These are phyloP conservation scores for Amniataba percoides DNA, from an alignment of 2,797 vertebrate genomes.

Conservation along the genomic window DNA sequence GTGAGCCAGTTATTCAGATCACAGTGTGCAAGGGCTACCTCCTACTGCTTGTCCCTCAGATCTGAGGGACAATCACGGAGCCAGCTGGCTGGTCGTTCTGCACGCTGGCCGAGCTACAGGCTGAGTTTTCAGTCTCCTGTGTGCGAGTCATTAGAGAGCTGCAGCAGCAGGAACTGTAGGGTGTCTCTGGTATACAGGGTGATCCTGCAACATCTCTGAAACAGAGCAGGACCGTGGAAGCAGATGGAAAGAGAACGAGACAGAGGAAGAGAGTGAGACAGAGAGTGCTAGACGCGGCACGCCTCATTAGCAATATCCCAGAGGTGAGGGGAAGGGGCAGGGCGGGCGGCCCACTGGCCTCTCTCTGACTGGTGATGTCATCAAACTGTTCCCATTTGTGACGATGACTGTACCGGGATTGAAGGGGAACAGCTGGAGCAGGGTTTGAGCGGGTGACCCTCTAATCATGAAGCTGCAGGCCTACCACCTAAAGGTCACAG, in stretches of 20 bases:
- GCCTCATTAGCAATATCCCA: slow-evolving; percentile 82
- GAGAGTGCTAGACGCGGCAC: slow-evolving; percentile 44
- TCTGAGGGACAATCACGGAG: slow-evolving; percentile 72
- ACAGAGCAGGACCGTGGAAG: slow-evolving; percentile 64
- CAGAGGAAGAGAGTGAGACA: slow-evolving; percentile 33
- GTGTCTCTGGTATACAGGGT: slow-evolving; percentile 62
- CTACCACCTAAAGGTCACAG: slow-evolving; percentile 70
- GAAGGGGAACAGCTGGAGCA: slow-evolving; percentile 74
- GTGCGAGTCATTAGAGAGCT: slow-evolving; percentile 74
- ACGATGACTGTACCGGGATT: slow-evolving; percentile 51
- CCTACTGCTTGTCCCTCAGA: slow-evolving; percentile 75
- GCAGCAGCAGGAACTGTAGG: slow-evolving; percentile 65
- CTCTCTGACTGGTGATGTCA: slow-evolving; percentile 81
- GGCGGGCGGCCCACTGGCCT: slow-evolving; percentile 71
- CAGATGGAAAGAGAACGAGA: slow-evolving; percentile 65
- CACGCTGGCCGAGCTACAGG: slow-evolving; percentile 49
- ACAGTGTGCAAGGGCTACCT: slow-evolving; percentile 79
- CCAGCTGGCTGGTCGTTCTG: slow-evolving; percentile 55
- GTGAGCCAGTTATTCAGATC: slow-evolving; percentile 78
- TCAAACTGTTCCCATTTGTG: slow-evolving; percentile 72
- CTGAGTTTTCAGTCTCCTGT: slow-evolving; percentile 61
- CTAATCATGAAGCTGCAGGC: slow-evolving; percentile 76
- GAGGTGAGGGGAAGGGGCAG: slow-evolving; percentile 76
- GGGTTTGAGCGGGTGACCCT: slow-evolving; percentile 70
- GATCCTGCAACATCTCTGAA: slow-evolving; percentile 58